These are phyloP conservation scores for Gymnarchus niloticus DNA, from an alignment of 2,113 vertebrate species.

Conservation along the genomic window DNA sequence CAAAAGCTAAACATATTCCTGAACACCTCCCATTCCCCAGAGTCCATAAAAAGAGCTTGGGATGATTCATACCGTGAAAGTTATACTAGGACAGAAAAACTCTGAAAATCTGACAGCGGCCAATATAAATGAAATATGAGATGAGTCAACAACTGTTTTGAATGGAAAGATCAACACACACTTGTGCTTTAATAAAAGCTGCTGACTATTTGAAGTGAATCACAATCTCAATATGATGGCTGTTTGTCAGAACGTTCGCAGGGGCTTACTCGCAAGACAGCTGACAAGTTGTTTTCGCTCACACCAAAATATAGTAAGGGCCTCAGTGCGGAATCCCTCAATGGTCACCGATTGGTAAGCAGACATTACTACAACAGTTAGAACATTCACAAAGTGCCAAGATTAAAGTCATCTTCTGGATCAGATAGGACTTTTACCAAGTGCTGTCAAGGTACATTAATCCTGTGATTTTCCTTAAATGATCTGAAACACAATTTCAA, in stretches of 20 bases:
- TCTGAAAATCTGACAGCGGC: conserved; percentile 16
- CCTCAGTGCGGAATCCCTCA: not conserved
- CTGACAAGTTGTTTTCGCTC: not conserved
- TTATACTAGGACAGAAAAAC: conserved; percentile 15
- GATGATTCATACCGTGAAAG: conserved; percentile 14
- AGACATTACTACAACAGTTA: not conserved
- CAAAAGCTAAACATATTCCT: conserved; percentile 7
- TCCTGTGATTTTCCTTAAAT: not conserved
- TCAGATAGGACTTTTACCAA: too few species aligned
- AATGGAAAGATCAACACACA: conserved; percentile 11
- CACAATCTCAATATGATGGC: not conserved
- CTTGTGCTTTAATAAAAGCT: conserved; percentile 1
- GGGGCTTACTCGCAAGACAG: not conserved
- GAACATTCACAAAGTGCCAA: not conserved
- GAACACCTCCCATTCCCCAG: not conserved
- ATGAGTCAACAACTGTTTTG: conserved; percentile 8
- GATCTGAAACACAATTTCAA: not conserved
- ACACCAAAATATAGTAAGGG: not conserved
- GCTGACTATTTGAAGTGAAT: not conserved
- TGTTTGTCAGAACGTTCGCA: not conserved
- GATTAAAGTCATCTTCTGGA: too few species aligned
- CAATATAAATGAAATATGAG: conserved; percentile 18
- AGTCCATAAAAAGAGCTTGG: conserved; percentile 13
- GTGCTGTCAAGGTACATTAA: not conserved
- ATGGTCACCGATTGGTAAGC: not conserved